Conservation (phyloP, 2,113 vertebrate genomes). For the Panurus biarmicus region DNA sequence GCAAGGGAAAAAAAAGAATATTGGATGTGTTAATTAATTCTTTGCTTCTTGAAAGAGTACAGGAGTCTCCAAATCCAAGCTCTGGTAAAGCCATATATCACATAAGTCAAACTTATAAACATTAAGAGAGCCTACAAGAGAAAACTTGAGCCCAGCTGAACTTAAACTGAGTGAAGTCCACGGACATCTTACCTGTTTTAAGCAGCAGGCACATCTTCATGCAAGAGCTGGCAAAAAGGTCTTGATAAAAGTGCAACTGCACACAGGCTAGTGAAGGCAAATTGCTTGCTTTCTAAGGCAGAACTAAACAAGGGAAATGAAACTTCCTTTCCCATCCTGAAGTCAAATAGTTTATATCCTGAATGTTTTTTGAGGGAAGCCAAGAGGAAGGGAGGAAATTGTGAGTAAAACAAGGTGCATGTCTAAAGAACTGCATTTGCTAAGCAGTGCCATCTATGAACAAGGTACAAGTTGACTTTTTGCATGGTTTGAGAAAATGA, state of each 20-base stretch:
- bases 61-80: conserved; percentile 30
- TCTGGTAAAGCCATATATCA: background rate
- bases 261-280: background rate
- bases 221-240: conserved; percentile 42
- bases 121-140: conserved; percentile 42
- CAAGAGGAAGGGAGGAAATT: background rate
- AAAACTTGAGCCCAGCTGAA: background rate
- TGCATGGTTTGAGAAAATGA: background rate
- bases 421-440: background rate
- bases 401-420: background rate
- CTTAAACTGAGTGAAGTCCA: background rate
- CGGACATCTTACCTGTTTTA: conserved; percentile 56
- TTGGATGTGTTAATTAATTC: conserved; percentile 55
- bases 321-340: background rate
- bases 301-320: background rate
- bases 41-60: background rate
- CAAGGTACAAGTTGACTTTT: background rate
- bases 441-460: background rate
- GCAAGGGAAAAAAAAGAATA: conserved; percentile 66
- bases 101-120: background rate
- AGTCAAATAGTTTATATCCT: background rate
- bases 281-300: background rate
- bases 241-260: background rate
- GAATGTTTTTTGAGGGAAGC: background rate
- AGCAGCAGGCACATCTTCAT: conserved; percentile 66